Percentiles rank a stretch among this genome's conserved stretches.
phyloP scores from a whole-genome alignment of 2,888 invertebrate species.

The Scaptomyza tumidula region DNA sequence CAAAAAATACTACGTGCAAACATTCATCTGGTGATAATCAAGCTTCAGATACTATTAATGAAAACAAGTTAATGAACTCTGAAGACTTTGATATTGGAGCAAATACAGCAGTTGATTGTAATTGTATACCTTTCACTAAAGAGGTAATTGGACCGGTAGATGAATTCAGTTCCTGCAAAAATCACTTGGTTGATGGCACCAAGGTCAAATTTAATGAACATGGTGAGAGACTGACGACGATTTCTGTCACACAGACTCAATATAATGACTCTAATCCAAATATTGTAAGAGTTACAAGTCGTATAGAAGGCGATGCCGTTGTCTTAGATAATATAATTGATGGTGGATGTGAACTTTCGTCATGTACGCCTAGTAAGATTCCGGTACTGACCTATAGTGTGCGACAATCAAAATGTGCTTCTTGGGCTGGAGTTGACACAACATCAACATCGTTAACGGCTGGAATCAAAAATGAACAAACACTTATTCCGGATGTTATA shows the following conservation, averaged over 20 bases:
- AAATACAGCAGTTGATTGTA: slow-evolving; percentile 26
- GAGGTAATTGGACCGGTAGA: slow-evolving; percentile 16
- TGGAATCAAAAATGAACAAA: slow-evolving; percentile 13
- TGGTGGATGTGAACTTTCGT: slow-evolving; percentile 32
- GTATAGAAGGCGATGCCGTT: neutral
- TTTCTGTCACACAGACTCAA: neutral
- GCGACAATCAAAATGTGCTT: slow-evolving; percentile 89
- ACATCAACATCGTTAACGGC: slow-evolving; percentile 4
- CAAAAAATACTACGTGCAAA: slow-evolving; percentile 47
- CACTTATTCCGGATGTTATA: slow-evolving; percentile 19
- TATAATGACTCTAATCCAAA: slow-evolving; percentile 4
- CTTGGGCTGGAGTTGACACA: slow-evolving; percentile 87
- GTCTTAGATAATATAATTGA: neutral
- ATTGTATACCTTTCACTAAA: slow-evolving; percentile 11
- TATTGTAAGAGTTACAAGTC: slow-evolving; percentile 1
- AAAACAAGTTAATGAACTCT: slow-evolving; percentile 45
- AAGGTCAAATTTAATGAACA: slow-evolving; percentile 39
- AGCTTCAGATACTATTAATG: slow-evolving; percentile 16
- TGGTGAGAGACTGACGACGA: slow-evolving; percentile 2
- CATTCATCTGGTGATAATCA: slow-evolving; percentile 19
- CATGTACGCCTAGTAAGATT: slow-evolving; percentile 86
- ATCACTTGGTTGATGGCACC: slow-evolving; percentile 22
- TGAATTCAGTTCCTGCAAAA: slow-evolving; percentile 18
- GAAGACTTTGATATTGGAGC: slow-evolving; percentile 39
- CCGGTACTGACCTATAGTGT: slow-evolving; percentile 87